Evolutionary conservation across 2,888 invertebrate genomes (phyloP), one percentile per base, ranked within the genome.

Genomic region (Harmothoe impar): DNA sequence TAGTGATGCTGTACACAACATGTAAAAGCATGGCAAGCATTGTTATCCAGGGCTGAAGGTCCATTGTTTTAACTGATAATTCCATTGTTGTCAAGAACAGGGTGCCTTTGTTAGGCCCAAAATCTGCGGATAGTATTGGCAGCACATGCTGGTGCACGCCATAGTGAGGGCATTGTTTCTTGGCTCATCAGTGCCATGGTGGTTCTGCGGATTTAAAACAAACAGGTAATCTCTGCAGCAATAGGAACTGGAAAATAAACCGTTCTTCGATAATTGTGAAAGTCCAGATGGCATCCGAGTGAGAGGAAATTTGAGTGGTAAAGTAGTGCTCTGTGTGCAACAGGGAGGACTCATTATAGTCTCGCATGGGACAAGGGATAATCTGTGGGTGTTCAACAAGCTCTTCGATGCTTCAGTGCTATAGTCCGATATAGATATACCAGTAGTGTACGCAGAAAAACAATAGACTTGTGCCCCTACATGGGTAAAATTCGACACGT

Each of bases 191-290:
- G 31, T 23, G 43, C 62, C 62, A 29, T 25, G 31, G 31, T 25
- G 5, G 72, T 23, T 15, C 29, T n/a, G 25, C 20, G 72, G 72
- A 72, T 29, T 29, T 29, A 25, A 29, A 72, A 29, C 72, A 72
- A 72, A n/a, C 72, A 29, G 72, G 29, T 25, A 72, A 72, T 72
- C 72, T n/a, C 72, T 72, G 25, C 72, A 72, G 25, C 72, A 72
- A 72, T 72, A 17, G 72, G 17, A 72, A 72, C 25, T 7, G 72
- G 72, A 72, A 72, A 72, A 72, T 72, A 72, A n/a, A 72, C 29
- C 29, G 72, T 72, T 29, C 5, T 29, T 72, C 72, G 25, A 72
- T 72, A n/a, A 72, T 72, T 72, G 15, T 72, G 29, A 72, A 15
- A 5, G 20, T 15, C 31, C 15, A 29, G 72, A 17, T 72, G 72